These are phyloP conservation scores for Philonicus albiceps DNA, from an alignment of 2,888 invertebrate genomes.

Conservation along the genomic window DNA sequence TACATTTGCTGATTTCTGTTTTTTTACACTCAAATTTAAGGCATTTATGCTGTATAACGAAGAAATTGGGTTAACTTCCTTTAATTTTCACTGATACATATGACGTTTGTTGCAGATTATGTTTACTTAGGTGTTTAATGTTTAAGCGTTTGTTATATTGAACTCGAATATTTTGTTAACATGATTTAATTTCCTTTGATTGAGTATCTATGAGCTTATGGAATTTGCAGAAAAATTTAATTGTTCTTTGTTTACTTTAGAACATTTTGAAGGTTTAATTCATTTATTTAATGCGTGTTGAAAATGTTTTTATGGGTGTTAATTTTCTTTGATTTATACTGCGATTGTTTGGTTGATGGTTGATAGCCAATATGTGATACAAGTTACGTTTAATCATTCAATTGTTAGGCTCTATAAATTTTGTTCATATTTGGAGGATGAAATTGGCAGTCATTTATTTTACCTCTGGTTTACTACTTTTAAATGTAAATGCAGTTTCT, in stretches of 20 bases:
- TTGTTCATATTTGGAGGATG: too few species aligned
- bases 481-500: too few species aligned
- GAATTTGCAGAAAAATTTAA: not conserved
- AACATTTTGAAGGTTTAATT: not conserved
- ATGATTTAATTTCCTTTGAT: not conserved
- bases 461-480: too few species aligned
- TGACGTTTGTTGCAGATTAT: not conserved
- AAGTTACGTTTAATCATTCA: too few species aligned
- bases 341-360: not conserved
- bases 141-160: too few species aligned
- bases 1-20: too few species aligned
- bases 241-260: not conserved
- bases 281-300: not conserved
- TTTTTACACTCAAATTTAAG: too few species aligned
- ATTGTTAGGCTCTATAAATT: too few species aligned
- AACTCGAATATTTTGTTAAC: too few species aligned
- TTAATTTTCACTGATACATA: not conserved
- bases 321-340: not conserved
- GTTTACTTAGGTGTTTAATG: not conserved
- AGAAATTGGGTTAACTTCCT: not conserved
- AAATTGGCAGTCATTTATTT: too few species aligned
- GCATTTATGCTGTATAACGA: too few species aligned
- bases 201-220: not conserved
- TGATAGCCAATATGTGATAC: too few species aligned
- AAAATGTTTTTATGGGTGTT: not conserved